Conservation (phyloP, 53 echinoderm and acorn worm genomes). For the Hippasteria phrygiana region DNA sequence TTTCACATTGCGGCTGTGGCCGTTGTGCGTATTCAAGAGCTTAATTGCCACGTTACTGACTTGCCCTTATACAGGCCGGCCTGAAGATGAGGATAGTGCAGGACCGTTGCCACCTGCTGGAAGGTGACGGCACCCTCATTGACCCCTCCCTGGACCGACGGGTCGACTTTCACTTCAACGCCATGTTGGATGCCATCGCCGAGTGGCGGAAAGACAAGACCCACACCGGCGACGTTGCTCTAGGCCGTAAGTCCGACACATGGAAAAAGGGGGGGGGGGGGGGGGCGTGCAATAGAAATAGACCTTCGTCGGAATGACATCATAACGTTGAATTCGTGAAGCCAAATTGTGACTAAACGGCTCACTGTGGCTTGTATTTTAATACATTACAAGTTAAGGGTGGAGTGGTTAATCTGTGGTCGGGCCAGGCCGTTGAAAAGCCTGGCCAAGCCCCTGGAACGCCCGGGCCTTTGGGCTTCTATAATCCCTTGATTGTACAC, state of each 20-base stretch:
- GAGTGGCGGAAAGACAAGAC: constrained; percentile 99
- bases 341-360: no score
- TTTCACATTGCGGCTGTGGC: no score
- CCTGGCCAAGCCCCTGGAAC: no score
- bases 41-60: neutral
- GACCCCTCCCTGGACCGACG: constrained; percentile 84
- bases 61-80: constrained; percentile 70
- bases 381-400: no score
- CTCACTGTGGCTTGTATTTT: no score
- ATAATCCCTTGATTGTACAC: no score
- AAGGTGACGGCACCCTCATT: constrained; percentile 79
- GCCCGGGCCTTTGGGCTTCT: no score
- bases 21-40: no score
- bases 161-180: constrained; percentile 99
- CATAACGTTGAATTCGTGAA: no score
- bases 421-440: no score
- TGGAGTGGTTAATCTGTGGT: no score
- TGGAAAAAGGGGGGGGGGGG: neutral
- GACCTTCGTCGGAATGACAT: no score
- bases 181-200: constrained; percentile 98
- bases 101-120: constrained; percentile 87
- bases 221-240: constrained; percentile 70
- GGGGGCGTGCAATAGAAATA: neutral
- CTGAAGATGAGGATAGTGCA: constrained; percentile 84
- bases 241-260: constrained; percentile 79